phyloP scores from a whole-genome alignment of 1,140 invertebrate species.

The Orchestia grillus region DNA sequence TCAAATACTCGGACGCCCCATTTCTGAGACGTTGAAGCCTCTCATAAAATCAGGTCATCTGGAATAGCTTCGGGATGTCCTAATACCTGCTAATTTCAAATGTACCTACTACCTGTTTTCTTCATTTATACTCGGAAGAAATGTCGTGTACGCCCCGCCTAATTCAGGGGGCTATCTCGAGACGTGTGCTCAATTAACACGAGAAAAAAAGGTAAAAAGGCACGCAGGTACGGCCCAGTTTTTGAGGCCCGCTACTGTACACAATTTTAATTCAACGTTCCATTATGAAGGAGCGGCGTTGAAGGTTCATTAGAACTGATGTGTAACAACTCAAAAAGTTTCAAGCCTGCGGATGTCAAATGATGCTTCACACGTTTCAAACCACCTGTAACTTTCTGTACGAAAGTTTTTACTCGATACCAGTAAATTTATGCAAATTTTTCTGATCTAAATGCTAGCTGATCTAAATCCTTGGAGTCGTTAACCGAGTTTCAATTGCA shows the following conservation, averaged over 20 bases:
- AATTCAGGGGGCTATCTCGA: background rate
- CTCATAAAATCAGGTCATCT: background rate
- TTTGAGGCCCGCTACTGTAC: background rate
- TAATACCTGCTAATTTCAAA: no score
- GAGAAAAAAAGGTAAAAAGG: background rate
- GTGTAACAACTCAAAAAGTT: background rate
- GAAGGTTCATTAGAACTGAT: background rate
- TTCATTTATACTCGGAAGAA: background rate
- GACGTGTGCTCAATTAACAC: no score
- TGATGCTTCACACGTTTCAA: background rate
- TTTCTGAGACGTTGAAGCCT: background rate
- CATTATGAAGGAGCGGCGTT: background rate
- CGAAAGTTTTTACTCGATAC: background rate
- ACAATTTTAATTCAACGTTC: background rate
- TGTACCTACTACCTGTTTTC: no score
- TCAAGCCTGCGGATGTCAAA: background rate
- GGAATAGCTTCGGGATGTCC: no score
- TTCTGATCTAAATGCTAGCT: background rate
- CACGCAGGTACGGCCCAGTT: background rate
- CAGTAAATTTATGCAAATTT: background rate
- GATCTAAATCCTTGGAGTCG: background rate
- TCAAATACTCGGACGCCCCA: background rate
- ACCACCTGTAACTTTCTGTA: background rate
- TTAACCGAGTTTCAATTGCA: background rate
- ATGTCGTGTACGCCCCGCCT: no score